Conservation (phyloP, 2,113 vertebrate species). For the Bagarius yarrelli region DNA sequence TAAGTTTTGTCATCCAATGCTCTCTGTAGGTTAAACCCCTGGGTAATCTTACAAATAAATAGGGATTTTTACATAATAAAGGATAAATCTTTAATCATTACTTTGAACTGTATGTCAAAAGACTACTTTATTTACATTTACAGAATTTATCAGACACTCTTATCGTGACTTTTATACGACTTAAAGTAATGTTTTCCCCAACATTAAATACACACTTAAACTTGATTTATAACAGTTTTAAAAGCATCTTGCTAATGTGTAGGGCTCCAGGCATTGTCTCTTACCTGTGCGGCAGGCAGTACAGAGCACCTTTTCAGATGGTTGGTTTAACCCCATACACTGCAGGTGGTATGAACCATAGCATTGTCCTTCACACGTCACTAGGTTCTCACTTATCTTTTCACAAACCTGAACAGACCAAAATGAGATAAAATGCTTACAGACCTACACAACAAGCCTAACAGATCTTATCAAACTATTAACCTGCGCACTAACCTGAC, state of each 20-base stretch:
- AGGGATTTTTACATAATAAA: too few relatives aligned
- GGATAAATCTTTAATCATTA: too few relatives aligned
- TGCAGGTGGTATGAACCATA: constrained; percentile 86
- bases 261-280: not conserved
- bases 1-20: not conserved
- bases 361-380: constrained; percentile 90
- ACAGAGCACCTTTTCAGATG: constrained; percentile 84
- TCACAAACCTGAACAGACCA: constrained; percentile 80
- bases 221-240: not conserved
- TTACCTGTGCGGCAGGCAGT: constrained; percentile 84
- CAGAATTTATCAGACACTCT: too few relatives aligned
- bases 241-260: not conserved
- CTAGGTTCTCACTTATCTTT: constrained; percentile 80
- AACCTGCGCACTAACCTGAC: constrained; percentile 76
- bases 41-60: too few relatives aligned
- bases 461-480: not conserved
- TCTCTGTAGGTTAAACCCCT: too few relatives aligned
- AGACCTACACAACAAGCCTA: not conserved
- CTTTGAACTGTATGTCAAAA: too few relatives aligned
- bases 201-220: too few relatives aligned
- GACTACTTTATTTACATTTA: too few relatives aligned
- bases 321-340: constrained; percentile 80
- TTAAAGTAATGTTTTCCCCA: too few relatives aligned
- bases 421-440: not conserved
- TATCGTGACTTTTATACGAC: too few relatives aligned